phyloP scores from a whole-genome alignment of 2,797 vertebrate genomes.

The Siniperca undulata region DNA sequence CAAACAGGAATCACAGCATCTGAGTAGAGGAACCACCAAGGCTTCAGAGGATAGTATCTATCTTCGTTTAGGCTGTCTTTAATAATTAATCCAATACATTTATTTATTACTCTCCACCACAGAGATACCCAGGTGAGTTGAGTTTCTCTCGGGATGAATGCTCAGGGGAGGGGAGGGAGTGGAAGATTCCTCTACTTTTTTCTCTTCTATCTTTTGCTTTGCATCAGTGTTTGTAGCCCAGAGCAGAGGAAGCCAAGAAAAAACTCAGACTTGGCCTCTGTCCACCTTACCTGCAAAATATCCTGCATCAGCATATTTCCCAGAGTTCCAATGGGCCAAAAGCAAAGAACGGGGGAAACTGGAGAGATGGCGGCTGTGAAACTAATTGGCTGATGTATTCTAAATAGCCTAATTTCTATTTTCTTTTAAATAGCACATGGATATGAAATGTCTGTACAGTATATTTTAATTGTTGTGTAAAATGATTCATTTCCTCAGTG shows the following conservation, averaged over 20 bases:
- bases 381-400: slow-evolving; percentile 60
- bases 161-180: slow-evolving; percentile 68
- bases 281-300: slow-evolving; percentile 81
- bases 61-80: slow-evolving; percentile 84
- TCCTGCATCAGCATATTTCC: slow-evolving; percentile 79
- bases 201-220: slow-evolving; percentile 58
- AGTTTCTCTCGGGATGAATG: slow-evolving; percentile 73
- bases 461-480: slow-evolving; percentile 29
- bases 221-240: slow-evolving; percentile 78
- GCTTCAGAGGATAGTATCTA: slow-evolving; percentile 77
- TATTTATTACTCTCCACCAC: slow-evolving; percentile 79
- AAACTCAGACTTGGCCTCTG: slow-evolving; percentile 77
- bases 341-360: slow-evolving; percentile 34
- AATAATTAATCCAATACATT: slow-evolving; percentile 84
- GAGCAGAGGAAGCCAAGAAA: slow-evolving; percentile 75
- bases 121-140: slow-evolving; percentile 83
- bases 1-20: slow-evolving; percentile 71
- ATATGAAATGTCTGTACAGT: slow-evolving; percentile 17
- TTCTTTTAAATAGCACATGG: slow-evolving; percentile 44
- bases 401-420: slow-evolving; percentile 55
- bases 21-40: slow-evolving; percentile 59
- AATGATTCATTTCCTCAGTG: slow-evolving; percentile 24
- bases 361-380: slow-evolving; percentile 37
- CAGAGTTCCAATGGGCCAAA: slow-evolving; percentile 66
- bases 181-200: slow-evolving; percentile 69